These are phyloP conservation scores for Eucidaris tribuloides DNA, from an alignment of 35 echinoderm and acorn worm genomes.

Conservation along the genomic window DNA sequence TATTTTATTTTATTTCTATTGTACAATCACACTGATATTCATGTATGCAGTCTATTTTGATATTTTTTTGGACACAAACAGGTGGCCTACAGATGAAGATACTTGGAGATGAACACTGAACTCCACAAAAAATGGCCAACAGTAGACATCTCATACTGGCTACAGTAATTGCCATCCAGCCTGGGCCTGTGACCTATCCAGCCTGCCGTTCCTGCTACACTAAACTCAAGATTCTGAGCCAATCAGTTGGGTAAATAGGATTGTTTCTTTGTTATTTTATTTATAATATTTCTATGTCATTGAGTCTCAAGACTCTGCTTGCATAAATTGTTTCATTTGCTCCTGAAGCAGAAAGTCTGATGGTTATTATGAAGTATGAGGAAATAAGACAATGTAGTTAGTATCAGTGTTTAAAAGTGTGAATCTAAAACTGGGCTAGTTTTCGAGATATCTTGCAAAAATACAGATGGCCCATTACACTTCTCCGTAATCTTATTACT, in stretches of 20 bases:
- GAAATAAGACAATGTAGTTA: neutral
- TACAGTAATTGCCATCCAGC: neutral
- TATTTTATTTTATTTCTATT: too few species aligned
- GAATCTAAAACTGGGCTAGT: neutral
- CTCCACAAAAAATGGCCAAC: neutral
- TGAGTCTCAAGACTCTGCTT: neutral
- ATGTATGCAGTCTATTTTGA: too few species aligned
- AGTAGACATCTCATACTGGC: neutral
- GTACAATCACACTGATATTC: too few species aligned
- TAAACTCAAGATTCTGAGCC: neutral
- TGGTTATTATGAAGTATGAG: neutral
- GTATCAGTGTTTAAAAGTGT: neutral
- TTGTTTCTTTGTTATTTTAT: neutral
- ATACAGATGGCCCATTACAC: neutral
- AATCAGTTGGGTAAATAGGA: neutral
- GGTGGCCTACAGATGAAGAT: too few species aligned
- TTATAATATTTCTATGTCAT: neutral
- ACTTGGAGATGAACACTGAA: too few species aligned
- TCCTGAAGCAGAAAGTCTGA: neutral
- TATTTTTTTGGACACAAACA: too few species aligned
- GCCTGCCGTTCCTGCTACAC: neutral
- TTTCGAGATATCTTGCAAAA: neutral
- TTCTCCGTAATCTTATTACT: too few species aligned
- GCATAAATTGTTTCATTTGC: neutral
- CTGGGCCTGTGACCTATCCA: neutral